Base-by-base conservation (phyloP, 2,888 invertebrate species). In the Eudemis profundana region DNA sequence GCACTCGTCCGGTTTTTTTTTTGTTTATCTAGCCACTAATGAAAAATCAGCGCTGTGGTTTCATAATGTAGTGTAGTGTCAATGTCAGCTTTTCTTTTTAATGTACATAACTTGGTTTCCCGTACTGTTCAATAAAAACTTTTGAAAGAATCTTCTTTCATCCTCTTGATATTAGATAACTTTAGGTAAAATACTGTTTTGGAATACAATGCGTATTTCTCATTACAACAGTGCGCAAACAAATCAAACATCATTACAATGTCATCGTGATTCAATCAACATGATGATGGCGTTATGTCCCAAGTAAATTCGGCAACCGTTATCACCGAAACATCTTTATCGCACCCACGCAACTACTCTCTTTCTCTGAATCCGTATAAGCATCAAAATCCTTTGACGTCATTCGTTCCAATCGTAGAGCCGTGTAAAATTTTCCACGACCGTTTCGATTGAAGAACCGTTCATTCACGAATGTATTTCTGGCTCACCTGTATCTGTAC, bases 351-450 rank as follows among this genome's bases (percentile, higher is more conserved):
- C 68, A 53, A 75, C 57, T 70, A 50, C 68, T 63, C 59, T 65
- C 68, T 63, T 54, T 68, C 66, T 29, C 44, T 14, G 10, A 14
- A 44, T 46, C 61, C 61, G 38, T 68, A 73, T 73, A 80, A 68
- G 75, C 77, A 74, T 74, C 72, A 75, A 66, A 78, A 75, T 79
- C 29, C 64, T 63, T 57, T 78, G 75, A 75, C 74, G 73, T 64
- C 70, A 68, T 71, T 74, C 76, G 74, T 81, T 78, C 76, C 75
- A 76, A 75, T 69, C 71, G 70, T 61, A 70, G 54, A 66, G 71
- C 85, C 83, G 89, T 86, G 82, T 83, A 74, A 89, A 91, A 90
- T 82, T 90, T 91, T 91, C 91, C 90, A 87, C 79, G 80, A 79
- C 81, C 77, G 79, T 79, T 78, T 71, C 72, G 74, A 76, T 75